phyloP scores from a whole-genome alignment of 2,113 vertebrate species.

The Coturnix japonica region DNA sequence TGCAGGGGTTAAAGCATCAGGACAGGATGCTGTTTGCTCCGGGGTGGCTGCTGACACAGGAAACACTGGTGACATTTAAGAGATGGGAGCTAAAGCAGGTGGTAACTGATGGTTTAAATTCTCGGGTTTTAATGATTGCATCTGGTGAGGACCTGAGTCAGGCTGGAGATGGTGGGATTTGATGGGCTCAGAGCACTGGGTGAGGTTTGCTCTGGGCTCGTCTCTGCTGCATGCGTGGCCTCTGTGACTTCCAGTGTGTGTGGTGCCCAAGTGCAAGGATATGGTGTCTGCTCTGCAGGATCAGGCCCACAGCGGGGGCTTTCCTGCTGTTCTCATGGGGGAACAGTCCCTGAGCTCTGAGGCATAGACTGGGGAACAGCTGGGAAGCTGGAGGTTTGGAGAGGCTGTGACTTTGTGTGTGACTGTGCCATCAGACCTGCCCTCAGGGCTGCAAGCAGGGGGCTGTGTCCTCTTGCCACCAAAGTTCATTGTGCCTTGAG shows the following conservation, averaged over 20 bases:
- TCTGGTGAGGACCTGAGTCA: not conserved
- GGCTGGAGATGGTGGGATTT: not conserved
- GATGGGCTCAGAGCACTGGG: not conserved
- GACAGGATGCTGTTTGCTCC: conserved; percentile 30
- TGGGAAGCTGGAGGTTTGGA: not conserved
- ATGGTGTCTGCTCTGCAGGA: not conserved
- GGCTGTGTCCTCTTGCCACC: not conserved
- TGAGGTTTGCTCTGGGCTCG: accelerated
- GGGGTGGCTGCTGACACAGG: conserved; percentile 55
- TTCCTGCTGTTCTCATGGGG: not conserved
- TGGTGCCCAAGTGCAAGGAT: not conserved
- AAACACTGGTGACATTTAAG: not conserved
- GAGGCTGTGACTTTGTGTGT: not conserved
- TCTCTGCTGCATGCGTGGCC: not conserved
- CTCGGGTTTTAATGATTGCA: not conserved
- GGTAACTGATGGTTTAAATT: not conserved
- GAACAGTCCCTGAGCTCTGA: not conserved
- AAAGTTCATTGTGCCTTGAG: not conserved
- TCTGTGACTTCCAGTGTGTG: no score
- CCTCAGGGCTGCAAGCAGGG: no score
- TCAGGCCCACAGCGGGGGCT: accelerated
- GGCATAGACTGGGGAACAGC: not conserved
- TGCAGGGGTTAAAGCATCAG: conserved; percentile 8
- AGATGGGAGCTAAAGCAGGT: not conserved
- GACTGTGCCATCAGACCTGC: not conserved